Conservation (phyloP, 1,140 invertebrate species). For the Anthonomus grandis region DNA sequence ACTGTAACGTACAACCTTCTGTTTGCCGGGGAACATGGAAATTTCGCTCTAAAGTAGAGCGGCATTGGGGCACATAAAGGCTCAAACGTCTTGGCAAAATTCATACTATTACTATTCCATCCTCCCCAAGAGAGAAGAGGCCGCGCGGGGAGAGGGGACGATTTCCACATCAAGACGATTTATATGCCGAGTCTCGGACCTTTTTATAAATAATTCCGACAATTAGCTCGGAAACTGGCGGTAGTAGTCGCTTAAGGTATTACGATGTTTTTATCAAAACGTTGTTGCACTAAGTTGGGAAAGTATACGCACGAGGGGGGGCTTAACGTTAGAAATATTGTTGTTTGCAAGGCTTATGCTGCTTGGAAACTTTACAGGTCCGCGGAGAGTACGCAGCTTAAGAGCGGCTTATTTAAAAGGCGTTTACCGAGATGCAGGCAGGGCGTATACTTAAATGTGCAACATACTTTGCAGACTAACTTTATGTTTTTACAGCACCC, state of each 20-base stretch:
- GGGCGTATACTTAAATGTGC: no score
- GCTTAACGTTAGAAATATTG: no score
- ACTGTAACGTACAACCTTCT: slow-evolving; percentile 37
- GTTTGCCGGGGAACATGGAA: slow-evolving; percentile 30
- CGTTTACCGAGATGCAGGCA: no score
- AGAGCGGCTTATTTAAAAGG: no score
- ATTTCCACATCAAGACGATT: slow-evolving; percentile 20
- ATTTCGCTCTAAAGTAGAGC: slow-evolving; percentile 26
- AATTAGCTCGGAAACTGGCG: slow-evolving; percentile 9
- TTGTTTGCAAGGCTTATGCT: no score
- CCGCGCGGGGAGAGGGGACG: slow-evolving; percentile 1
- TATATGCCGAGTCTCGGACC: slow-evolving; percentile 1
- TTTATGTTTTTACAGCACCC: no score
- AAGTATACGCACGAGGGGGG: no score
- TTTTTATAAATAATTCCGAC: slow-evolving; percentile 22
- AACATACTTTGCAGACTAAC: no score
- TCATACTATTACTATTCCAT: slow-evolving; percentile 19
- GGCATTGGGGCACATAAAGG: slow-evolving; percentile 11
- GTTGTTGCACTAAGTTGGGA: not conserved
- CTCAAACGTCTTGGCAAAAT: slow-evolving; percentile 18
- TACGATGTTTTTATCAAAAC: slow-evolving; percentile 7
- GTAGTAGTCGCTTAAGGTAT: slow-evolving; percentile 1
- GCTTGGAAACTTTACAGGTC: no score
- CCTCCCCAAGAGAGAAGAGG: not conserved
- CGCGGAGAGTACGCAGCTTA: no score